Evolutionary conservation across 30 jellyfish, hydroid and myxozoan species (phyloP).

Genomic region (Cassiopea andromeda): DNA sequence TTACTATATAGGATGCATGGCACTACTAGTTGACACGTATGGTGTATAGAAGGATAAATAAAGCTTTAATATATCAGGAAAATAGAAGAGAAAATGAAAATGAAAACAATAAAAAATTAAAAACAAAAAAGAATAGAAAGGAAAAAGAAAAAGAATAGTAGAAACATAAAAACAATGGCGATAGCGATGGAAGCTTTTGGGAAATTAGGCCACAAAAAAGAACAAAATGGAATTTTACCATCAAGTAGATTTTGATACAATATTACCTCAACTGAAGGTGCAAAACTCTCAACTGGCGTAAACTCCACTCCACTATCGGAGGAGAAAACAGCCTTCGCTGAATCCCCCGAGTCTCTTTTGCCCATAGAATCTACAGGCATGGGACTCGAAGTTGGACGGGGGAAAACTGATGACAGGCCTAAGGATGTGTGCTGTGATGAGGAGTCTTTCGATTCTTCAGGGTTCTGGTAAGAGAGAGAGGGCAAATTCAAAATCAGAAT

Average conservation of each 20-base stretch:
- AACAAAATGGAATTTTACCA: background rate
- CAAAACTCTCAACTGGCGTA: slow-evolving; percentile 61
- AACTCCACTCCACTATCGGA: slow-evolving; percentile 70
- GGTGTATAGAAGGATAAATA: no score
- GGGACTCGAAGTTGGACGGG: slow-evolving; percentile 67
- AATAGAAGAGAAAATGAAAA: no score
- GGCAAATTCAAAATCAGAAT: background rate
- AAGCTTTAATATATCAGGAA: no score
- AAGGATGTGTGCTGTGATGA: background rate
- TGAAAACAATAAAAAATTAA: no score
- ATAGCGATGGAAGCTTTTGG: no score
- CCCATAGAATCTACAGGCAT: slow-evolving; percentile 9
- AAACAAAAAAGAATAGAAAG: no score
- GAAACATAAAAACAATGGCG: no score
- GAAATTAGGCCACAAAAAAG: background rate
- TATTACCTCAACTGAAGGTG: slow-evolving; percentile 18
- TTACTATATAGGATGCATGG: no score
- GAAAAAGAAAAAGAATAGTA: no score
- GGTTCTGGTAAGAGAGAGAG: slow-evolving; percentile 8
- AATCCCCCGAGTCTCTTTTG: slow-evolving; percentile 38
- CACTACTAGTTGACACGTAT: no score
- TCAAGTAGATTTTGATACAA: background rate
- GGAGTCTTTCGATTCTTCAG: background rate
- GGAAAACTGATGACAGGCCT: slow-evolving; percentile 53
- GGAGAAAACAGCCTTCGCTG: slow-evolving; percentile 2